phyloP scores from a whole-genome alignment of 2,113 vertebrate species.

The Crotalus tigris region DNA sequence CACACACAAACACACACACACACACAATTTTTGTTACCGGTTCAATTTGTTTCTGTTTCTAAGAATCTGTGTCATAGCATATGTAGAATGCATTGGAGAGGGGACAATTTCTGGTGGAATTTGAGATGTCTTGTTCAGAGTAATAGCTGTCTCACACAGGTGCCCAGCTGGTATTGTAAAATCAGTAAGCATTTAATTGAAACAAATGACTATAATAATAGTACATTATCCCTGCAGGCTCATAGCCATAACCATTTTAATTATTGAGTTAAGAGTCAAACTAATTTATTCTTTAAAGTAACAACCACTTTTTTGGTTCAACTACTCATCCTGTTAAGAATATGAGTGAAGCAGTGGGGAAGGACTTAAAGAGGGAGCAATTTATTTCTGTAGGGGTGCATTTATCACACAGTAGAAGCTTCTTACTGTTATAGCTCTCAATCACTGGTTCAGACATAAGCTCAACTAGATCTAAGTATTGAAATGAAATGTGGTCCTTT shows the following conservation, averaged over 20 bases:
- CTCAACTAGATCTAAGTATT: constrained; percentile 1
- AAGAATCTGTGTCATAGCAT: constrained; percentile 75
- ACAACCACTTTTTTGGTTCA: constrained; percentile 70
- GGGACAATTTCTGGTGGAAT: constrained; percentile 80
- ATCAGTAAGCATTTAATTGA: constrained; percentile 99
- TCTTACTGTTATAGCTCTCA: constrained; percentile 22
- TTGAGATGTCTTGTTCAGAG: constrained; percentile 95
- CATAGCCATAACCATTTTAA: constrained; percentile 96
- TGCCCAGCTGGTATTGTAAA: constrained; percentile 98
- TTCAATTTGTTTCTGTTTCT: constrained; percentile 65
- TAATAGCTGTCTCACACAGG: constrained; percentile 93
- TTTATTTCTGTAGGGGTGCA: constrained; percentile 50
- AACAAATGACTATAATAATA: constrained; percentile 99
- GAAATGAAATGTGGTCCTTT: neutral
- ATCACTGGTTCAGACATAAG: neutral
- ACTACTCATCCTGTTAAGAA: constrained; percentile 67
- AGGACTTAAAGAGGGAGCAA: constrained; percentile 55
- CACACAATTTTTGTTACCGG: constrained; percentile 53
- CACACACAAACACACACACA: no score
- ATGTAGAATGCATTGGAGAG: constrained; percentile 61
- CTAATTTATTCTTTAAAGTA: constrained; percentile 94
- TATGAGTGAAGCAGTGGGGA: constrained; percentile 56
- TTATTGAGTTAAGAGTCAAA: constrained; percentile 94
- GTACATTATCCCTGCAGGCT: constrained; percentile 99
- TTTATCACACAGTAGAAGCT: constrained; percentile 43